phyloP scores from a whole-genome alignment of 2,888 invertebrate genomes.

The Tiphia femorata region DNA sequence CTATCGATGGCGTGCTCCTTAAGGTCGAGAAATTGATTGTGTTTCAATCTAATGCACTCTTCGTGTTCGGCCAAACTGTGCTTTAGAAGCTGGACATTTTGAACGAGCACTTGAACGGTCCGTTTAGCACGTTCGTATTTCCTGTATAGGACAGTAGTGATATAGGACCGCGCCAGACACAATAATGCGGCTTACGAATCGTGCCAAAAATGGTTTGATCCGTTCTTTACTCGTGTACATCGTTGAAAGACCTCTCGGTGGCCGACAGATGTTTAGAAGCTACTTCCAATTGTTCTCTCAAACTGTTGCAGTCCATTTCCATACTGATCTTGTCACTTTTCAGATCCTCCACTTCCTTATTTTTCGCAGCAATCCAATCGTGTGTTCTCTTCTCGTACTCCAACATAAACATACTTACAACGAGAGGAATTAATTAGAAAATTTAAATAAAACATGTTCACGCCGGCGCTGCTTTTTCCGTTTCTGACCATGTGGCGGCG shows the following conservation, averaged over 20 bases:
- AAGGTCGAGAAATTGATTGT: conserved; percentile 21
- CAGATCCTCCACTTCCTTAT: conserved; percentile 12
- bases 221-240: conserved; percentile 13
- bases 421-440: background rate
- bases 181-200: no score
- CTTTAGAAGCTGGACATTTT: conserved; percentile 22
- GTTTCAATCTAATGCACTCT: conserved; percentile 20
- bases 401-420: conserved; percentile 10
- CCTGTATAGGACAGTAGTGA: conserved; percentile 11
- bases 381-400: conserved; percentile 18
- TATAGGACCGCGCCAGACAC: no score
- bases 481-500: no score
- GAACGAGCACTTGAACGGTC: conserved; percentile 17
- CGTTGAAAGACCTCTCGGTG: conserved; percentile 13
- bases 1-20: conserved; percentile 29
- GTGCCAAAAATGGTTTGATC: background rate
- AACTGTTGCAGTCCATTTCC: conserved; percentile 7
- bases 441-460: background rate
- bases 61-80: conserved; percentile 18
- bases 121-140: conserved; percentile 26
- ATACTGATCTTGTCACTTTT: conserved; percentile 7
- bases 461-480: no score
- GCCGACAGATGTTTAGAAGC: conserved; percentile 13
- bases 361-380: conserved; percentile 16
- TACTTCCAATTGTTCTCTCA: conserved; percentile 13